phyloP scores from a whole-genome alignment of 2,888 invertebrate species.

The Leistus spinibarbis region DNA sequence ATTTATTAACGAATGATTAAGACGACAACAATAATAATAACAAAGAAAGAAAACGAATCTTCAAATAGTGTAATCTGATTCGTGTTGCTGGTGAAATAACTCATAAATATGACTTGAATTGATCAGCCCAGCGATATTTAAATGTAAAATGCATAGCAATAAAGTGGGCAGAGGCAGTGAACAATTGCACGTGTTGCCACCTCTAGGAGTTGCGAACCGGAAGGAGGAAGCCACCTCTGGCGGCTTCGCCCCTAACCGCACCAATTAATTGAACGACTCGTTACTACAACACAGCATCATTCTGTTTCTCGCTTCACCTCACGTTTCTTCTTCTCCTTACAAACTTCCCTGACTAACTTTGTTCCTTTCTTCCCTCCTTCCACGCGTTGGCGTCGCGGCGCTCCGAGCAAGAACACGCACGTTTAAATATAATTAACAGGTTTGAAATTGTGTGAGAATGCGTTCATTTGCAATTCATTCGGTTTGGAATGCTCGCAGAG shows the following conservation, averaged over 20 bases:
- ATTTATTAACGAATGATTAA: no score
- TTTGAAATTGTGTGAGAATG: conserved; percentile 35
- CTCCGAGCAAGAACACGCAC: conserved; percentile 30
- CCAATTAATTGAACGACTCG: conserved; percentile 38
- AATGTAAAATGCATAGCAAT: neutral
- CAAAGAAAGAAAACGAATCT: no score
- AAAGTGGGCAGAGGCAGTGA: neutral
- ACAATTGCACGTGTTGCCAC: neutral
- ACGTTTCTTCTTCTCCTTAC: neutral
- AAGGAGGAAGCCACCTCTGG: neutral
- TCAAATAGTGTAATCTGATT: no score
- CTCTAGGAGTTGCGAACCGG: neutral
- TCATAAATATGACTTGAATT: no score
- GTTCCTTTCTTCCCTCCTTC: neutral
- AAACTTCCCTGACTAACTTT: neutral
- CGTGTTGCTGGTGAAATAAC: no score
- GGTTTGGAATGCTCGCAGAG: neutral
- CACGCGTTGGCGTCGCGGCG: neutral
- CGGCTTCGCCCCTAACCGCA: no score
- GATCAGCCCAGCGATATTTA: no score
- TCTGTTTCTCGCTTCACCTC: neutral
- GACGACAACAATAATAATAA: no score
- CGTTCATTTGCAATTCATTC: conserved; percentile 19
- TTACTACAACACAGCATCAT: conserved; percentile 15
- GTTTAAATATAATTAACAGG: conserved; percentile 39